phyloP scores from a whole-genome alignment of 2,113 vertebrate species.

The Columbina picui region DNA sequence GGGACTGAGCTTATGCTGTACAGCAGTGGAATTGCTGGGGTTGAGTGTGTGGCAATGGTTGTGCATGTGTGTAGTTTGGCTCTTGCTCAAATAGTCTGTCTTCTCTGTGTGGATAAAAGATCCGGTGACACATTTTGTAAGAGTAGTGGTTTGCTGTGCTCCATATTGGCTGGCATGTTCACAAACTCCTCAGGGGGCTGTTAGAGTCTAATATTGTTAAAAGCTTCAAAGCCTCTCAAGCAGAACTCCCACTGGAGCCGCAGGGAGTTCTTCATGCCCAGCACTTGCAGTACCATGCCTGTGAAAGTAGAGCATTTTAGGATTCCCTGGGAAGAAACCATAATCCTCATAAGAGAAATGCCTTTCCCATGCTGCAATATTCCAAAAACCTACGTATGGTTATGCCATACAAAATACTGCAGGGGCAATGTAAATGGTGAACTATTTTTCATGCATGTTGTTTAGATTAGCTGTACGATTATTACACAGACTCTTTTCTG shows the following conservation, averaged over 20 bases:
- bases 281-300: background rate
- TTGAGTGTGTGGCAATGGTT: fast-evolving
- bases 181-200: background rate
- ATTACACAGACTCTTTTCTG: background rate
- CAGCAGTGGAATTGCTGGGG: fast-evolving
- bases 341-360: background rate
- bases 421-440: background rate
- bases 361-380: background rate
- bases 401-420: background rate
- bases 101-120: background rate
- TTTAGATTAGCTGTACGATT: background rate
- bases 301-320: background rate
- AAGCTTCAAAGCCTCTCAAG: background rate
- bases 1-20: fast-evolving
- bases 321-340: background rate
- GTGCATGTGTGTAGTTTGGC: too few relatives aligned
- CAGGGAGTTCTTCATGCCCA: background rate
- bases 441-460: background rate
- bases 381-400: background rate
- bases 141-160: background rate
- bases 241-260: background rate
- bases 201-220: background rate
- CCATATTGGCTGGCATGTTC: background rate
- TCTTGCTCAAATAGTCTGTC: background rate
- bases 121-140: background rate